Conservation (phyloP, 2,888 invertebrate genomes). For the Catocala fraxini region DNA sequence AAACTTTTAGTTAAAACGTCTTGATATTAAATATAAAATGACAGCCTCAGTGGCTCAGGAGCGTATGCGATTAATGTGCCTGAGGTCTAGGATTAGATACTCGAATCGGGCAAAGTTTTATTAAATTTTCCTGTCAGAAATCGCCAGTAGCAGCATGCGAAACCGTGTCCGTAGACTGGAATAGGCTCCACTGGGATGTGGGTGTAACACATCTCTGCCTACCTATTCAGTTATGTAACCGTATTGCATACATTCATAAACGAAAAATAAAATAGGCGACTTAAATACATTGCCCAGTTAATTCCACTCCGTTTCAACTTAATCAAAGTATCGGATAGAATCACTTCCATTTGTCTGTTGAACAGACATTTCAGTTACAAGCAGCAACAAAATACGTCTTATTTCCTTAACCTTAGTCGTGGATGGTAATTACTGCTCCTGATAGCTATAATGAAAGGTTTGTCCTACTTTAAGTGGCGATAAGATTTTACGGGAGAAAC, state of each 20-base stretch:
- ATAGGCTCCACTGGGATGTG: no score
- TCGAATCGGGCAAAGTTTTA: no score
- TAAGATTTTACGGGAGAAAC: constrained; percentile 40
- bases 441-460: constrained; percentile 50
- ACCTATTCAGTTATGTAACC: no score
- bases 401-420: constrained; percentile 41
- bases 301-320: constrained; percentile 13
- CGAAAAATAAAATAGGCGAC: no score
- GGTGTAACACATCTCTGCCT: no score
- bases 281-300: constrained; percentile 3
- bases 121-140: background rate
- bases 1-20: no score
- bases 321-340: constrained; percentile 28
- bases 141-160: background rate
- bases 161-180: no score
- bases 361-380: constrained; percentile 26
- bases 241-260: no score
- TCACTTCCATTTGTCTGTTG: constrained; percentile 23
- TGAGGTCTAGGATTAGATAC: no score
- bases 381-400: constrained; percentile 35
- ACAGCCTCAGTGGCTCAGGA: no score
- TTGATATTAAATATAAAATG: no score
- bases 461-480: constrained; percentile 44
- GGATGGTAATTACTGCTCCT: constrained; percentile 43
- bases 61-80: no score